phyloP scores from a whole-genome alignment of 64 coral and sea anemone genomes.

The Pocillopora verrucosa region DNA sequence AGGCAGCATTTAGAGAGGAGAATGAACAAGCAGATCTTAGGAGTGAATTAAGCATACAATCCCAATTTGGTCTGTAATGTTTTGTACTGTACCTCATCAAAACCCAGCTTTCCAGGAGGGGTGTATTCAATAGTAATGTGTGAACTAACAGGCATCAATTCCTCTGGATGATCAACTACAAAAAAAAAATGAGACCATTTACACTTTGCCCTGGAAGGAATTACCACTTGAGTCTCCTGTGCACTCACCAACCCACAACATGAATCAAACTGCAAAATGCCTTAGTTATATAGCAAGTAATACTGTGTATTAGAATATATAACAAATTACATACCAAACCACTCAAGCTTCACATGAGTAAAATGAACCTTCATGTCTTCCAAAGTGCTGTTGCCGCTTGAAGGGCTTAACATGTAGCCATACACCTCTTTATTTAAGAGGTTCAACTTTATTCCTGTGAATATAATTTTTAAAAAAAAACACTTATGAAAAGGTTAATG shows the following conservation, averaged over 20 bases:
- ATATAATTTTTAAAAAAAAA: background rate
- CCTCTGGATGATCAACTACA: slow-evolving; percentile 86
- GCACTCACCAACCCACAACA: too few species aligned
- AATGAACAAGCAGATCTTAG: too few species aligned
- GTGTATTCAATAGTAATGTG: slow-evolving; percentile 61
- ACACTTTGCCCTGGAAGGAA: background rate
- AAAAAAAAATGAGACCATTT: background rate
- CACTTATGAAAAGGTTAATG: too few species aligned
- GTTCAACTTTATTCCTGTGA: slow-evolving; percentile 75
- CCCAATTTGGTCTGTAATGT: background rate
- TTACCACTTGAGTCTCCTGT: background rate
- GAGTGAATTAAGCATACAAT: too few species aligned
- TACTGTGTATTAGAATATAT: background rate
- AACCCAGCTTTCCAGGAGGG: slow-evolving; percentile 70
- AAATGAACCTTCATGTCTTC: slow-evolving; percentile 59
- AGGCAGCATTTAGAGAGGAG: too few species aligned
- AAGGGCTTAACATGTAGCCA: slow-evolving; percentile 70
- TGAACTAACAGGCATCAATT: slow-evolving; percentile 81
- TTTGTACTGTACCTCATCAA: slow-evolving; percentile 77
- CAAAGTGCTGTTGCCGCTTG: slow-evolving; percentile 45
- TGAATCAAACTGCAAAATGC: too few species aligned
- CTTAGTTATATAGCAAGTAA: too few species aligned
- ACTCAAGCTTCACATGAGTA: slow-evolving; percentile 80
- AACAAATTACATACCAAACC: slow-evolving; percentile 72
- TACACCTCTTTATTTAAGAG: slow-evolving; percentile 80